phyloP scores from a whole-genome alignment of 53 echinoderm and acorn worm genomes.

The Holothuria scabra region DNA sequence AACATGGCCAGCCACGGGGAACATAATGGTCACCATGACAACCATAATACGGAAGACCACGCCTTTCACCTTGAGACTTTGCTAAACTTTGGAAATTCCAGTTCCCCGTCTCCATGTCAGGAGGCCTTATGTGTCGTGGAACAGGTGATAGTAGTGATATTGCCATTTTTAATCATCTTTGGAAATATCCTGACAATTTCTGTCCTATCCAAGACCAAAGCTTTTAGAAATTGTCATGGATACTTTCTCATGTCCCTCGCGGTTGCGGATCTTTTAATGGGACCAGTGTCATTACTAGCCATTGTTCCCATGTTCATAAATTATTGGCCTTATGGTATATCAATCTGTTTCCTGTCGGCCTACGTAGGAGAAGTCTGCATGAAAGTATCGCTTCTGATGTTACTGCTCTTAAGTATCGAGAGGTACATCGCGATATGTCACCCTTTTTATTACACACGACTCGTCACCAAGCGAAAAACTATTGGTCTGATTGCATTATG shows the following conservation, averaged over 20 bases:
- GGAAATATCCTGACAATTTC: conserved; percentile 54
- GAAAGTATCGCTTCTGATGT: conserved; percentile 58
- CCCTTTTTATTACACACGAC: conserved; percentile 50
- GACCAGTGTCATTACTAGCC: conserved; percentile 36
- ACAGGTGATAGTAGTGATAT: background rate
- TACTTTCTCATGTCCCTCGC: conserved; percentile 61
- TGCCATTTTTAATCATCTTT: conserved; percentile 40
- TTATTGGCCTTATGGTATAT: conserved; percentile 54
- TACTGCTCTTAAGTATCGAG: conserved; percentile 56
- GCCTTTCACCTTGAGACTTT: background rate
- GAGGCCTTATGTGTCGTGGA: conserved; percentile 10
- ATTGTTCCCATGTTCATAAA: conserved; percentile 39
- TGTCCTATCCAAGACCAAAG: conserved; percentile 46
- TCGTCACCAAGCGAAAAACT: conserved; percentile 44
- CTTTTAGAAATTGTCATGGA: conserved; percentile 59
- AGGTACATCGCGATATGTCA: conserved; percentile 62
- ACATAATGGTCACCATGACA: background rate
- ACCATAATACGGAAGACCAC: background rate
- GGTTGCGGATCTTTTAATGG: conserved; percentile 55
- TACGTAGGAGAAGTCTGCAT: conserved; percentile 50
- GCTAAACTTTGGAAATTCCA: conserved; percentile 9
- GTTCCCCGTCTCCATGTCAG: background rate
- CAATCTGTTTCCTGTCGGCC: conserved; percentile 35
- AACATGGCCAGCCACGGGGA: no score
- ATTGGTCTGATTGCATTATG: background rate